Conservation (phyloP, 2,888 invertebrate species). For the Cacoxenus indagator region DNA sequence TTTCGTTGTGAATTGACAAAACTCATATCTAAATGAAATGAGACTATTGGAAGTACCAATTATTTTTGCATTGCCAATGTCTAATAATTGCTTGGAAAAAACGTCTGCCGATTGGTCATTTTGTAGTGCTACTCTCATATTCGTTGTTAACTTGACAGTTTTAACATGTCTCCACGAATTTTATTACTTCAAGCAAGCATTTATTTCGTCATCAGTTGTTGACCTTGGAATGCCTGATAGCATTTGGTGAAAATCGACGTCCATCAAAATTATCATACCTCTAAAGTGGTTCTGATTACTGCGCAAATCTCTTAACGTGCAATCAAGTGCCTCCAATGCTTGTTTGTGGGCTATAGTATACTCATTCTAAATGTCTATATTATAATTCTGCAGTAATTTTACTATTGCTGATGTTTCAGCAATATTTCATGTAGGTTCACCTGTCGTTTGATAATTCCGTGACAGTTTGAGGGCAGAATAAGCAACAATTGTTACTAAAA, state of each 20-base stretch:
- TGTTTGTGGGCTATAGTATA: too few species aligned
- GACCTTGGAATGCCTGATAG: too few species aligned
- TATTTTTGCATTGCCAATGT: conserved; percentile 45
- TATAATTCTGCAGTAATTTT: neutral
- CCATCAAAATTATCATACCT: conserved; percentile 30
- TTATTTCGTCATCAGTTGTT: conserved; percentile 25
- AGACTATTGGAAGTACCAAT: conserved; percentile 37
- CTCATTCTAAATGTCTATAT: too few species aligned
- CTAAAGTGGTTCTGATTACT: neutral
- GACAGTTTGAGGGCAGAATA: neutral
- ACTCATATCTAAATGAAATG: conserved; percentile 41
- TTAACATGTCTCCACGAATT: conserved; percentile 27
- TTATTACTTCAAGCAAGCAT: too few species aligned
- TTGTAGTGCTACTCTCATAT: conserved; percentile 30
- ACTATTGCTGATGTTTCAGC: neutral
- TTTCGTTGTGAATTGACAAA: conserved; percentile 30
- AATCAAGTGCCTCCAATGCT: too few species aligned
- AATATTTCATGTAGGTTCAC: neutral
- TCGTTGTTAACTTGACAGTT: conserved; percentile 34
- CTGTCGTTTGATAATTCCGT: neutral
- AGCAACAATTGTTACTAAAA: too few species aligned
- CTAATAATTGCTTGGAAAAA: conserved; percentile 32
- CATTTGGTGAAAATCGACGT: too few species aligned
- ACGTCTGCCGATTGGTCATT: conserved; percentile 28
- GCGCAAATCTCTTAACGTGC: too few species aligned